phyloP scores from a whole-genome alignment of 2,888 invertebrate species.

The Chalcis sispes region DNA sequence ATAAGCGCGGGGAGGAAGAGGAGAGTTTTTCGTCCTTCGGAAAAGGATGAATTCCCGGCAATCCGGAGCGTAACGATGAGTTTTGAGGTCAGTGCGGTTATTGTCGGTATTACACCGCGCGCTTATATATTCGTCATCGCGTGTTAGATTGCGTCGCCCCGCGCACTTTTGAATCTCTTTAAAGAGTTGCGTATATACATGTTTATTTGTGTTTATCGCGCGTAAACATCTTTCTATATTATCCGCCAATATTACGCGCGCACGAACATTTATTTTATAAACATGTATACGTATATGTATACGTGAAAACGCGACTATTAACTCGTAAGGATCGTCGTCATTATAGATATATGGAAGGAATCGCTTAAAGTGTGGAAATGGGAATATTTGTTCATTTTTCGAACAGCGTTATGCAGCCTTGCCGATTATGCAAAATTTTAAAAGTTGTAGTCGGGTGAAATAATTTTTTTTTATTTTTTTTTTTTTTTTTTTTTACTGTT shows the following conservation, averaged over 20 bases:
- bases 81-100: conserved; percentile 60
- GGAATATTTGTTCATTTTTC: not conserved
- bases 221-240: conserved; percentile 7
- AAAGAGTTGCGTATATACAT: not conserved
- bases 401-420: not conserved
- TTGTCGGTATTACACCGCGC: not conserved
- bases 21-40: conserved; percentile 30
- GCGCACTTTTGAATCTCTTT: not conserved
- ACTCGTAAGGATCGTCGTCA: no score
- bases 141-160: not conserved
- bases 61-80: conserved; percentile 56
- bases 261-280: not conserved
- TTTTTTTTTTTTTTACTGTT: not conserved
- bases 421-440: no score
- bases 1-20: not conserved
- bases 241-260: not conserved
- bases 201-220: conserved; percentile 6
- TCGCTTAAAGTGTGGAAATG: no score
- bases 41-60: conserved; percentile 48
- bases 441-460: no score
- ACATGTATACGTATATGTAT: not conserved
- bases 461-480: no score
- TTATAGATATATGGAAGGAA: no score
- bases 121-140: not conserved
- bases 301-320: not conserved